phyloP scores from a whole-genome alignment of 2,797 vertebrate species.

The Acanthornis magna region DNA sequence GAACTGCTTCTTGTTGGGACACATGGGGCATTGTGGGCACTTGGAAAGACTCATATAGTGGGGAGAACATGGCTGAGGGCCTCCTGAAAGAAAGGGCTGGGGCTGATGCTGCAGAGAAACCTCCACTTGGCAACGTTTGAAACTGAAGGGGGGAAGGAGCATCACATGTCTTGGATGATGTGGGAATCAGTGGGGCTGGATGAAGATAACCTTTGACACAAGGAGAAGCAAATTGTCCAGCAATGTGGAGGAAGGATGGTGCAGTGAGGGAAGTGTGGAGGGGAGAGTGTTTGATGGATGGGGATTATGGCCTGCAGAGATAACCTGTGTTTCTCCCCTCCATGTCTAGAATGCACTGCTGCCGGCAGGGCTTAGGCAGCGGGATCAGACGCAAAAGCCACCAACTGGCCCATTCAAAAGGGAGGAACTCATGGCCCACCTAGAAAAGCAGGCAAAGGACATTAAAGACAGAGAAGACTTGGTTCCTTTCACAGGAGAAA shows the following conservation, averaged over 20 bases:
- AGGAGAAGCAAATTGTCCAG: neutral
- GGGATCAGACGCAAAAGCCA: constrained; percentile 94
- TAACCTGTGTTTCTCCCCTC: constrained; percentile 10
- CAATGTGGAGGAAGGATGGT: neutral
- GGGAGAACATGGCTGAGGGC: neutral
- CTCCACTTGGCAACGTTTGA: neutral
- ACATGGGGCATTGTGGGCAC: rapidly evolving
- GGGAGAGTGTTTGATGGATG: neutral
- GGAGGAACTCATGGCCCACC: constrained; percentile 91
- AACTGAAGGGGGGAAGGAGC: neutral
- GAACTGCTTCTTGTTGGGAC: neutral
- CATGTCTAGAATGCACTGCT: constrained; percentile 86
- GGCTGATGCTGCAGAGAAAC: neutral
- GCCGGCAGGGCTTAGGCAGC: constrained; percentile 92
- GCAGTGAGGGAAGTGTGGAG: neutral
- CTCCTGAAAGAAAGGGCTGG: neutral
- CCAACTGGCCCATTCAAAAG: constrained; percentile 92
- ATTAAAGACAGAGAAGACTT: constrained; percentile 92
- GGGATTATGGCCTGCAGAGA: neutral
- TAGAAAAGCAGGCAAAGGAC: constrained; percentile 96
- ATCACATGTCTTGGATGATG: neutral
- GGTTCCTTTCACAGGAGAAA: constrained; percentile 95
- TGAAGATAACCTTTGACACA: neutral
- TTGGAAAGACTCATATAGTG: rapidly evolving
- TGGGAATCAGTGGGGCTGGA: neutral